Base-by-base conservation (phyloP, 1,140 invertebrate species). In the Phocides pigmalion region DNA sequence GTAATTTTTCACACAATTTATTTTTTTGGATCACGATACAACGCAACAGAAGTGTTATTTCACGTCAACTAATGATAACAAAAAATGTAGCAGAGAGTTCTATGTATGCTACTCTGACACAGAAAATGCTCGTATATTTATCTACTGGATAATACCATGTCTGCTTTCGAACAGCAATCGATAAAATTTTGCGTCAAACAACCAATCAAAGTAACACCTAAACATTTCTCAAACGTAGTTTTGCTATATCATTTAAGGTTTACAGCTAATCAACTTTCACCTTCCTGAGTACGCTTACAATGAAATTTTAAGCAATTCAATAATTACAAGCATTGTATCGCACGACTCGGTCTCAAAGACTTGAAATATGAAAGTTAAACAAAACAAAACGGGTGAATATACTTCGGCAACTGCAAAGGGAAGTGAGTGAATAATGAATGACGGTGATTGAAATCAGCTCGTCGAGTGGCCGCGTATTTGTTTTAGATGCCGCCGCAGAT, bases 1-100 rank as follows among this genome's bases (percentile, higher is more conserved):
- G 84, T 87, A 89, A 89, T 89, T 90, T 90, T 90, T 90, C 84
- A 89, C 87, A 89, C 87, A 90, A 87, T 87, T 87, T 88, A 82
- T 88, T 89, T 89, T 87, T 87, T 85, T 74, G 69, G 74, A 79
- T 70, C 76, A 79, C 80, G 76, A 74, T 80, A 80, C 78, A 74
- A 74, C 66, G 68, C 62, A 70, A 76, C 74, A 73, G 79, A 76
- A 81, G 78, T 79, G 82, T 87, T 87, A 82, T 82, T 86, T 82
- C 78, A 87, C 79, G 80, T 89, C 86, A 74, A 76, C 82, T 90
- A 87, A 90, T 90, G 85, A 87, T 72, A 82, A 87, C 85, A 88
- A 90, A 90, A 90, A 90, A 86, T 79, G 64, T 63, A 68, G 68
- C 56, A 63, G 67, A 76, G 69, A 70, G 73, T 74, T 73, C 68